A percentile compares a stretch with the other conserved stretches of the same genome.
Evolutionary conservation across 1,140 invertebrate species (phyloP).

Genomic region (Gyrodactylus salaris): DNA sequence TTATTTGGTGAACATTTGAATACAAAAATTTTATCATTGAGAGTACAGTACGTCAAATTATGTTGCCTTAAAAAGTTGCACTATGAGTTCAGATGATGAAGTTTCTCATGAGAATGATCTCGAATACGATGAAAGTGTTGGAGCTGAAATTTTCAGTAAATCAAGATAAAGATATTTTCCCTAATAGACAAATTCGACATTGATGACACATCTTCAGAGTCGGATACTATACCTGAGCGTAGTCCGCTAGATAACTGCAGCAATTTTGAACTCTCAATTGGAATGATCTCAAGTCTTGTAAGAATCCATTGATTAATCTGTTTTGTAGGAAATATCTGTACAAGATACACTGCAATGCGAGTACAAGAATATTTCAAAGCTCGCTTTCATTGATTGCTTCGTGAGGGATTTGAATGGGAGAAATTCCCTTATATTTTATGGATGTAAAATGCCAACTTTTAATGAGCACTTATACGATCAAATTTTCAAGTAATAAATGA

Average conservation of each 20-base stretch:
- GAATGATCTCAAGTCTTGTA: background rate
- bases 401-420: background rate
- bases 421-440: background rate
- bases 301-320: background rate
- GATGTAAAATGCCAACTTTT: background rate
- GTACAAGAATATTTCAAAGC: background rate
- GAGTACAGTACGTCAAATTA: background rate
- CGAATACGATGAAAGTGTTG: background rate
- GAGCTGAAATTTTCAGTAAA: background rate
- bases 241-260: background rate
- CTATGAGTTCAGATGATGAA: background rate
- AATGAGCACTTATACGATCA: background rate
- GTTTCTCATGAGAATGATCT: background rate
- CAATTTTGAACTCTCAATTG: background rate
- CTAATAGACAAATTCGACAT: background rate
- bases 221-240: background rate
- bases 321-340: background rate
- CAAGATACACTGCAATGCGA: background rate
- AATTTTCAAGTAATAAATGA: background rate
- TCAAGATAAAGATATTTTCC: background rate
- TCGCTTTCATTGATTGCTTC: background rate
- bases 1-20: background rate
- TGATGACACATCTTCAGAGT: background rate
- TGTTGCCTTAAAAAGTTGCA: background rate
- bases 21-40: background rate